A percentile compares a stretch with the other conserved stretches of the same genome.
Conservation (phyloP, 1,140 invertebrate genomes). For the Formica exsecta region DNA sequence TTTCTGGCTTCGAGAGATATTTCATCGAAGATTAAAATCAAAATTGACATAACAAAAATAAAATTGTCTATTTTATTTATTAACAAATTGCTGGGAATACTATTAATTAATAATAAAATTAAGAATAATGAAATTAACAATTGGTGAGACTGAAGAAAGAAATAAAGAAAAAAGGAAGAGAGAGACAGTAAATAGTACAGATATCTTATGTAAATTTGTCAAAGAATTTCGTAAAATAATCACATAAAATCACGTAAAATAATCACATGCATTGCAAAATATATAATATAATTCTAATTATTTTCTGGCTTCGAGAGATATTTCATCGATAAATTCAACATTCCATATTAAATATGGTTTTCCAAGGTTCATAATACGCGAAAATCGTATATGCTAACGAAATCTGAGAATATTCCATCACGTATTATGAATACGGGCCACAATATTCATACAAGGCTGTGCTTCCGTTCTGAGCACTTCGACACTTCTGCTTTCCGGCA, state of each 20-base stretch:
- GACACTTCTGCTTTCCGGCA: conserved; percentile 10
- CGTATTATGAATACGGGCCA: conserved; percentile 32
- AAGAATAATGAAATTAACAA: not conserved
- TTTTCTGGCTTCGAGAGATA: not conserved
- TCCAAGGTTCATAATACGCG: conserved; percentile 18
- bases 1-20: not conserved
- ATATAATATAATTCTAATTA: conserved; percentile 10
- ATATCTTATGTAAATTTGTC: not conserved
- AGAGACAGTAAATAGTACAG: not conserved
- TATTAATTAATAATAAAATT: not conserved
- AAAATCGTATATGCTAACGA: conserved; percentile 1
- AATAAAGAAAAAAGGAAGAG: not conserved
- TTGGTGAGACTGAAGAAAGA: not conserved
- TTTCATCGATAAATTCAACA: conserved; percentile 23
- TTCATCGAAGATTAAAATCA: not conserved
- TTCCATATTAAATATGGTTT: conserved; percentile 1
- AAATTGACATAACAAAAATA: not conserved
- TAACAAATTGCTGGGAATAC: not conserved
- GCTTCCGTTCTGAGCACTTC: conserved; percentile 1
- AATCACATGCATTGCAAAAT: too few species aligned
- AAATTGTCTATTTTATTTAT: not conserved
- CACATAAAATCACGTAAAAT: not conserved
- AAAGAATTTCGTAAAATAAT: not conserved
- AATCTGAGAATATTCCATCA: conserved; percentile 21
- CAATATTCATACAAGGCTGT: conserved; percentile 23